These are phyloP conservation scores for Amphiprion clarkii DNA, from an alignment of 2,797 vertebrate genomes.

Conservation along the genomic window DNA sequence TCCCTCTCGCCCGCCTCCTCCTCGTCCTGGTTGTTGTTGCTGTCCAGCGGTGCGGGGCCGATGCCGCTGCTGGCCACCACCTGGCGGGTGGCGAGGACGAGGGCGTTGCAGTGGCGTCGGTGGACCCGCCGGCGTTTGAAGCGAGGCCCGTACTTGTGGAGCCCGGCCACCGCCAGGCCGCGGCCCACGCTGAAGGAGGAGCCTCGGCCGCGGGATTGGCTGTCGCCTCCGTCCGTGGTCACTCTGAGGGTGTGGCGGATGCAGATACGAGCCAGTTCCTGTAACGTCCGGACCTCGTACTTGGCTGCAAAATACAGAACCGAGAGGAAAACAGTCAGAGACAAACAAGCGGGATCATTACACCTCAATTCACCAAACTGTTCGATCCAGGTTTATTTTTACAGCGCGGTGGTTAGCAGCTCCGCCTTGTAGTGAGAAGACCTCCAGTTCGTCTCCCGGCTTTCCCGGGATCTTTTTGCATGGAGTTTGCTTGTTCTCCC, in stretches of 20 bases:
- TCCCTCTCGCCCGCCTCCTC: constrained; percentile 73
- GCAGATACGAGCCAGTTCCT: constrained; percentile 93
- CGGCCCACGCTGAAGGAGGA: constrained; percentile 79
- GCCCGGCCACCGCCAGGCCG: constrained; percentile 79
- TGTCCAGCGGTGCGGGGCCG: constrained; percentile 86
- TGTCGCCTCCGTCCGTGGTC: constrained; percentile 70
- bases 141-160: constrained; percentile 88
- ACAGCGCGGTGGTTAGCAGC: too few relatives aligned
- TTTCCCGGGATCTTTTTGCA: too few relatives aligned
- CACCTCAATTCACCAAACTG: too few relatives aligned
- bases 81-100: constrained; percentile 92
- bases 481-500: too few relatives aligned
- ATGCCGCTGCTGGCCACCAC: constrained; percentile 83
- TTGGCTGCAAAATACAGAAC: constrained; percentile 80
- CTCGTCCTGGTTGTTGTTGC: constrained; percentile 87
- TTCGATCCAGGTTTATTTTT: too few relatives aligned
- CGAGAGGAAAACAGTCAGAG: not conserved
- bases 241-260: constrained; percentile 93
- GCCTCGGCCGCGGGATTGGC: constrained; percentile 77
- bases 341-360: too few relatives aligned
- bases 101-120: constrained; percentile 92
- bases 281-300: constrained; percentile 90
- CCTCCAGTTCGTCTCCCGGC: too few relatives aligned
- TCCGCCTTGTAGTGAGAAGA: too few relatives aligned
- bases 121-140: constrained; percentile 92